These are phyloP conservation scores for Neoarius graeffei DNA, from an alignment of 2,113 vertebrate species.

Conservation along the genomic window DNA sequence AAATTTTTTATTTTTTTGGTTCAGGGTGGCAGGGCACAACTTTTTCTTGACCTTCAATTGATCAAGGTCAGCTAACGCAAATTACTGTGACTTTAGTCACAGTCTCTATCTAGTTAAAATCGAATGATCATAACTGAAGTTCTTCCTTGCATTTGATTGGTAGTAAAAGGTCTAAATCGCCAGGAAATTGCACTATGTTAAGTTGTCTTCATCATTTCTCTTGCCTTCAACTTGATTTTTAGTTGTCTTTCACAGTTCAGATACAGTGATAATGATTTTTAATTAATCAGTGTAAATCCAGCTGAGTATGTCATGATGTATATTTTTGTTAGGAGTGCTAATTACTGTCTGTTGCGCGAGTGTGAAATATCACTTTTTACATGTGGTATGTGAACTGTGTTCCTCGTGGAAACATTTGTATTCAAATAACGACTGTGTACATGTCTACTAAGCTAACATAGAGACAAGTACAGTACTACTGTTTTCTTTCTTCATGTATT, in stretches of 20 bases:
- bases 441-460: background rate
- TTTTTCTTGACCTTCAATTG: too few species aligned
- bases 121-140: background rate
- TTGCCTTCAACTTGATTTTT: background rate
- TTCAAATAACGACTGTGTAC: background rate
- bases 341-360: background rate
- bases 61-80: too few species aligned
- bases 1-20: too few species aligned
- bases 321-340: background rate
- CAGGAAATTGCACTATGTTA: background rate
- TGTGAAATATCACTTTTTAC: background rate
- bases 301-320: background rate
- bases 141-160: background rate
- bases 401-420: background rate
- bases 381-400: background rate
- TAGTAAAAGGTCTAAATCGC: background rate
- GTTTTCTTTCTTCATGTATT: background rate
- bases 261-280: background rate
- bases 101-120: background rate
- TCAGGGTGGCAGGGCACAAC: too few species aligned
- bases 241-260: background rate
- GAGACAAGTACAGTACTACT: background rate
- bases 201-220: background rate
- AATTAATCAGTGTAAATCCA: background rate
- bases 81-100: too few species aligned